A percentile compares a stretch with the other conserved stretches of the same genome.
These are phyloP conservation scores for Coracopsis vasa DNA, from an alignment of 2,113 vertebrate genomes.

Conservation along the genomic window DNA sequence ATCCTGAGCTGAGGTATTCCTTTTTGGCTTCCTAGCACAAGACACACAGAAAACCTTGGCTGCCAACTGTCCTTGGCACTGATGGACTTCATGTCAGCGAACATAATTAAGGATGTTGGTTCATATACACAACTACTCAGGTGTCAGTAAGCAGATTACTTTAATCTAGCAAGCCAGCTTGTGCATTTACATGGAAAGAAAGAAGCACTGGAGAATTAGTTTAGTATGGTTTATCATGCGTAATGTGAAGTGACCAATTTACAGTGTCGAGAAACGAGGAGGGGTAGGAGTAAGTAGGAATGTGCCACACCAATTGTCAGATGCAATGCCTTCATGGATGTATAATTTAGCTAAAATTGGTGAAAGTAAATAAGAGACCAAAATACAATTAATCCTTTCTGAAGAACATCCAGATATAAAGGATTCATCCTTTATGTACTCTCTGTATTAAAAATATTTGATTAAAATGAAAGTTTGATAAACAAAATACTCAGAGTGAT, in stretches of 20 bases:
- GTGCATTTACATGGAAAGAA: not conserved
- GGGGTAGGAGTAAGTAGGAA: not conserved
- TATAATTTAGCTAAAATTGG: not conserved
- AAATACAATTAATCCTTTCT: not conserved
- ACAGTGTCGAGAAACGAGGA: not conserved
- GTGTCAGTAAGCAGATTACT: not conserved
- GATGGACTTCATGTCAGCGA: not conserved
- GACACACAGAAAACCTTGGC: not conserved
- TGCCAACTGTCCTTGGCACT: not conserved
- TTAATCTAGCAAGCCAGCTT: not conserved
- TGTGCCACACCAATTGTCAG: not conserved
- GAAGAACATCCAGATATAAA: not conserved
- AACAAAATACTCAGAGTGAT: not conserved
- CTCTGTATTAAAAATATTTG: not conserved
- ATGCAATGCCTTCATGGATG: not conserved
- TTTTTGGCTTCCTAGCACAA: not conserved
- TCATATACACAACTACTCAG: not conserved
- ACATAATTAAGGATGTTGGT: not conserved
- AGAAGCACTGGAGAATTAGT: not conserved
- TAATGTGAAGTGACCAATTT: not conserved
- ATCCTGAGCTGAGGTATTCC: not conserved
- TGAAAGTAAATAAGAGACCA: not conserved
- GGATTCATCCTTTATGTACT: not conserved
- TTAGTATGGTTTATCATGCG: not conserved
- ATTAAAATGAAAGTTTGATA: not conserved